A percentile compares a stretch with the other conserved stretches of the same genome.
Conservation (phyloP, 2,113 vertebrate species). For the Zapornia atra region DNA sequence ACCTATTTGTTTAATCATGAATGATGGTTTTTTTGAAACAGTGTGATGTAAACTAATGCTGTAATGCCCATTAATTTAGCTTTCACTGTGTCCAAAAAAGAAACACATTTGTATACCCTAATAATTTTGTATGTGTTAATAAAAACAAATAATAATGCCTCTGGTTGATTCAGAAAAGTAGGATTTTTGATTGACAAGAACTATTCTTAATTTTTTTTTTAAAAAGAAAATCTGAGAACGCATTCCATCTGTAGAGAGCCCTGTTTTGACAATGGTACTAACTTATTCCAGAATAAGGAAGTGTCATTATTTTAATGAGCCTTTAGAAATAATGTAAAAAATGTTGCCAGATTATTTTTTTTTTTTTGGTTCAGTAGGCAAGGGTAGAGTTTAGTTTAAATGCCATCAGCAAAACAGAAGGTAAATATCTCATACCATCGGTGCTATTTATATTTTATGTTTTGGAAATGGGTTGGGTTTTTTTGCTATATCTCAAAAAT, state of each 20-base stretch:
- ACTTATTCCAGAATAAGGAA: neutral
- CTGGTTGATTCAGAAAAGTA: conserved; percentile 45
- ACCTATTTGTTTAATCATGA: conserved; percentile 57
- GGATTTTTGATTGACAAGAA: conserved; percentile 13
- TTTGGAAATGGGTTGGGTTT: neutral
- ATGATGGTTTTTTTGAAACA: conserved; percentile 43
- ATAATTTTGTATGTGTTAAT: conserved; percentile 83
- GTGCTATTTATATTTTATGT: neutral
- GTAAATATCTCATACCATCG: neutral
- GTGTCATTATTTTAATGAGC: neutral
- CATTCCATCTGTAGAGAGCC: neutral
- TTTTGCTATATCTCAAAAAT: neutral
- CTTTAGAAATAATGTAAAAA: conserved; percentile 6
- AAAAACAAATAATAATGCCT: conserved; percentile 70
- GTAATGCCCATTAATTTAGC: conserved; percentile 61
- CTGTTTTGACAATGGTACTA: conserved; percentile 2
- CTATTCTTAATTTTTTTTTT: neutral
- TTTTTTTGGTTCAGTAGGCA: neutral
- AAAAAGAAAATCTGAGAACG: neutral
- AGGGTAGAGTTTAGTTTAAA: neutral
- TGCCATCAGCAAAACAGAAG: neutral
- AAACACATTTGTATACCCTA: conserved; percentile 75
- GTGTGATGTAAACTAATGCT: conserved; percentile 62
- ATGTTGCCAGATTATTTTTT: neutral
- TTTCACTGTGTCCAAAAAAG: conserved; percentile 61